Percentiles rank a stretch among this genome's conserved stretches.
phyloP scores from a whole-genome alignment of 2,113 vertebrate genomes.

The Pontoporia blainvillei region DNA sequence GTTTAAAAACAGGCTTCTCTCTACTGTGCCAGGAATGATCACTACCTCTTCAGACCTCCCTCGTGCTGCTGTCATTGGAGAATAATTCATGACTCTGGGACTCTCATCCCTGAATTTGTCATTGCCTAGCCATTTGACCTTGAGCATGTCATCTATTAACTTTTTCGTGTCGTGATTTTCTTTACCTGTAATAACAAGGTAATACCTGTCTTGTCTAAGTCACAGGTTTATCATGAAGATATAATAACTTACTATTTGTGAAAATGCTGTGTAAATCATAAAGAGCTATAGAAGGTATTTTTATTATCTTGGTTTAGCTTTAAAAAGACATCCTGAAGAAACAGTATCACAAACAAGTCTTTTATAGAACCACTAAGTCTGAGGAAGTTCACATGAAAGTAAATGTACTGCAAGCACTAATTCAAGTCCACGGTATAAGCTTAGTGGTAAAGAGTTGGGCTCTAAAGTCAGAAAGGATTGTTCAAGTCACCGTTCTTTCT shows the following conservation, averaged over 20 bases:
- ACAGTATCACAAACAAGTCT: neutral
- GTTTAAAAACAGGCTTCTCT: conserved; percentile 16
- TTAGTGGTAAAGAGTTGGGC: neutral
- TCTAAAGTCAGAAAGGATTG: neutral
- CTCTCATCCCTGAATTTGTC: neutral
- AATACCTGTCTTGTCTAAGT: neutral
- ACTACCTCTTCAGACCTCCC: neutral
- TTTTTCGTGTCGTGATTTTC: neutral
- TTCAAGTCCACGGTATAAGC: neutral
- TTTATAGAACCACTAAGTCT: neutral
- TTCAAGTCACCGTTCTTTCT: neutral
- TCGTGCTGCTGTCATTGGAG: neutral
- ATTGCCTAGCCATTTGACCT: neutral
- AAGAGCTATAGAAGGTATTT: neutral
- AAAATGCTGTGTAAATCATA: conserved; percentile 10
- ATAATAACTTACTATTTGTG: neutral
- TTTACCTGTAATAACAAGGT: neutral
- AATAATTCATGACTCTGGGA: neutral
- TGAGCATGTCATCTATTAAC: neutral
- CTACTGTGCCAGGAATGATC: neutral
- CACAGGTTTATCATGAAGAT: neutral
- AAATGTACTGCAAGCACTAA: neutral
- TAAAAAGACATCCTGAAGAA: neutral
- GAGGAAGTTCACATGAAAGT: neutral
- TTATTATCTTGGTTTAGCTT: neutral